These are phyloP conservation scores for Petrocephalus microphthalmus DNA, from an alignment of 2,113 vertebrate genomes.

Conservation along the genomic window DNA sequence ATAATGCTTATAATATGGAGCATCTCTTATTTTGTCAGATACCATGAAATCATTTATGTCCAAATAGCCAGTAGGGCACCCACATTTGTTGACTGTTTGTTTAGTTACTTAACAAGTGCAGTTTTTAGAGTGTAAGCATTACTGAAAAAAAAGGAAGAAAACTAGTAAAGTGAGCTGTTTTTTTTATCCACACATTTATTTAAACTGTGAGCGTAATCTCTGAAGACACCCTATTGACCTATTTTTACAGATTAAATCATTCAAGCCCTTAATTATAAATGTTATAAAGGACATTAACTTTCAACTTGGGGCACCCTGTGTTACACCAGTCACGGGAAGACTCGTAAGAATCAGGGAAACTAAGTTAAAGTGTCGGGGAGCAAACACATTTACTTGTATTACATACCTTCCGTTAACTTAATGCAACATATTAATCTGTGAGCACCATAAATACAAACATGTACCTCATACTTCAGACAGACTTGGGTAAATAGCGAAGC, in stretches of 20 bases:
- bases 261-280: neutral
- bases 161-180: neutral
- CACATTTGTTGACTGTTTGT: neutral
- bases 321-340: neutral
- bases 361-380: neutral
- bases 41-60: neutral
- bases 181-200: neutral
- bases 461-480: neutral
- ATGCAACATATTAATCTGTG: neutral
- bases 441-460: neutral
- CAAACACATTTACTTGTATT: neutral
- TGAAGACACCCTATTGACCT: neutral
- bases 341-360: neutral
- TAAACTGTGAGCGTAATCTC: neutral
- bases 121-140: neutral
- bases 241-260: neutral
- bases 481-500: neutral
- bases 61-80: neutral
- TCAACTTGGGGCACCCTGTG: neutral
- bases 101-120: neutral
- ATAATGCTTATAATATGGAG: neutral
- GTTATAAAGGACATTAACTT: no score
- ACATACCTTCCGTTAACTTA: neutral
- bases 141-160: neutral
- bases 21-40: neutral